phyloP scores from a whole-genome alignment of 2,113 vertebrate species.

The Electrona antarctica region DNA sequence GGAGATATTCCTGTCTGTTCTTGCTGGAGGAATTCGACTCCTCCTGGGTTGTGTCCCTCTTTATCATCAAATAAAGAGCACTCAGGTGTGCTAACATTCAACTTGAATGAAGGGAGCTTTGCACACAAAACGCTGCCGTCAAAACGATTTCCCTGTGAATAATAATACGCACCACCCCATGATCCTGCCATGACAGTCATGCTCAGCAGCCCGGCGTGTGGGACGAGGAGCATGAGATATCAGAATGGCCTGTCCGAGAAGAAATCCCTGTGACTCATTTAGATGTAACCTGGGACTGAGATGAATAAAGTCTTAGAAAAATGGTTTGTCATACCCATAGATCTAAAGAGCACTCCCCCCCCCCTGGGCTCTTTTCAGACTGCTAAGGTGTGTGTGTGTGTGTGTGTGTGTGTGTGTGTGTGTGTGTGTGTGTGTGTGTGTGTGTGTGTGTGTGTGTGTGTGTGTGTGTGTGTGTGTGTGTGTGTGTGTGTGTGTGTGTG shows the following conservation, averaged over 20 bases:
- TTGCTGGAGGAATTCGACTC: constrained; percentile 75
- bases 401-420: no score
- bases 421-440: no score
- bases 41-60: constrained; percentile 83
- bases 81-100: constrained; percentile 82
- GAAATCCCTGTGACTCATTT: constrained; percentile 73
- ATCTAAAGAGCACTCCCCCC: constrained; percentile 62
- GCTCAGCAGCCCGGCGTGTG: constrained; percentile 19
- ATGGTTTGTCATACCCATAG: constrained; percentile 68
- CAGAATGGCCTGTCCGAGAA: constrained; percentile 38
- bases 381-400: constrained; percentile 25
- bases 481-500: no score
- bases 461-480: no score
- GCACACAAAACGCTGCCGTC: constrained; percentile 57
- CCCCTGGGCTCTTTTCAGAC: constrained; percentile 64
- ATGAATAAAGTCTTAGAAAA: constrained; percentile 62
- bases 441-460: no score
- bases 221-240: constrained; percentile 24
- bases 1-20: constrained; percentile 78
- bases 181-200: constrained; percentile 27
- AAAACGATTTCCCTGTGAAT: constrained; percentile 36
- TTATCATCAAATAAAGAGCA: constrained; percentile 81
- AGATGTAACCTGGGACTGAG: constrained; percentile 54
- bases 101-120: constrained; percentile 56
- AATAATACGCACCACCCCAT: constrained; percentile 17